Evolutionary conservation across 1,140 invertebrate species (phyloP).

Genomic region (Apis laboriosa): DNA sequence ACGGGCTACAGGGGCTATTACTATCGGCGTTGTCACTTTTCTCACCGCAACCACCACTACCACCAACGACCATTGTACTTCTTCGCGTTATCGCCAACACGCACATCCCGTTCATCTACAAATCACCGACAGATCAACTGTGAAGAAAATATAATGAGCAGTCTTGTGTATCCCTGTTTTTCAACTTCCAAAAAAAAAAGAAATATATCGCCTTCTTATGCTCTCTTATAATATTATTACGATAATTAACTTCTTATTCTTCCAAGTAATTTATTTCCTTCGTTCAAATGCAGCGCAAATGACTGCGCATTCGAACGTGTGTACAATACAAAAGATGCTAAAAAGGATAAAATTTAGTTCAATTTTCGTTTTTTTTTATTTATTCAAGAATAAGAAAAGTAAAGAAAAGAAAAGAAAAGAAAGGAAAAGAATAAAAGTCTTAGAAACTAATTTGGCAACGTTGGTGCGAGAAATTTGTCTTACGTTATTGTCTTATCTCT

Average conservation of each 20-base stretch:
- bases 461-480: background rate
- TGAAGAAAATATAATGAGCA: background rate
- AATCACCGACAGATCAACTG: conserved; percentile 70
- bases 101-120: conserved; percentile 91
- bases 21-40: conserved; percentile 62
- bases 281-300: no score
- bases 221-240: no score
- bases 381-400: no score
- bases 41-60: conserved; percentile 63
- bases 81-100: conserved; percentile 83
- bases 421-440: background rate
- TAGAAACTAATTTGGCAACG: background rate
- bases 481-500: background rate
- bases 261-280: no score
- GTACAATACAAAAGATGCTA: no score
- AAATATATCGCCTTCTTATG: no score
- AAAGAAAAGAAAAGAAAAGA: no score
- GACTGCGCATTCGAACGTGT: no score
- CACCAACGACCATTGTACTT: conserved; percentile 70
- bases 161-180: background rate
- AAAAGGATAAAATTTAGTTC: no score
- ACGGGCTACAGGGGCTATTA: conserved; percentile 70
- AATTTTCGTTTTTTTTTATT: no score
- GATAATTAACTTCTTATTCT: no score
- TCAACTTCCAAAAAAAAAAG: no score